These are phyloP conservation scores for Microplitis demolitor DNA, from an alignment of 1,140 invertebrate species.

Conservation along the genomic window DNA sequence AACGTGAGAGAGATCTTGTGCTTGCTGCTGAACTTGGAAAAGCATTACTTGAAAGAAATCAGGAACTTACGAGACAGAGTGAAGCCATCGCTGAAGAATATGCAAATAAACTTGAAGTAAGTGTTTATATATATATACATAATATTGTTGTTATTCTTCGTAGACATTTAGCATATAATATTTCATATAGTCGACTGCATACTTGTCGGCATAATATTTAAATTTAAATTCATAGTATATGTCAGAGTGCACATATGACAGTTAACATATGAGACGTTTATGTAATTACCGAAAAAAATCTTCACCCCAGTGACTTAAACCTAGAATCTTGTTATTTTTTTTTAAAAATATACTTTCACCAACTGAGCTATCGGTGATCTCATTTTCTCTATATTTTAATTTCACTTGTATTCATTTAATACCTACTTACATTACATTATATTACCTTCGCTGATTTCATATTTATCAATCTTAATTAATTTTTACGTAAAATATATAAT, in stretches of 20 bases:
- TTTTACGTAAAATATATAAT: no score
- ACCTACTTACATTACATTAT: no score
- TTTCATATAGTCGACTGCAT: not conserved
- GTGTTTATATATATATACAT: constrained; percentile 34
- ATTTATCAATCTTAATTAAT: no score
- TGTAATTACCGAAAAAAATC: no score
- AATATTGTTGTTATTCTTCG: not conserved
- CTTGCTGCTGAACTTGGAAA: constrained; percentile 94
- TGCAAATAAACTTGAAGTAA: constrained; percentile 91
- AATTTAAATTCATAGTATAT: not conserved
- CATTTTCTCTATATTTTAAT: no score
- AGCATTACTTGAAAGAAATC: constrained; percentile 91
- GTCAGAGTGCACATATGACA: not conserved
- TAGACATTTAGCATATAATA: not conserved
- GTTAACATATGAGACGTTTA: no score
- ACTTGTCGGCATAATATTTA: not conserved
- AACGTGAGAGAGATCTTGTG: constrained; percentile 91
- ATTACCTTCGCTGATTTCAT: no score
- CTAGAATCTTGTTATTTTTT: no score
- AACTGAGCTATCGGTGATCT: no score
- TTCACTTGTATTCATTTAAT: no score
- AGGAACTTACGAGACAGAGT: constrained; percentile 86
- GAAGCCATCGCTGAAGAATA: constrained; percentile 87
- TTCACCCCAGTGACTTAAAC: no score
- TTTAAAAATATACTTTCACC: no score